Evolutionary conservation across 2,888 invertebrate species (phyloP).

Genomic region (Sphinx pinastri): DNA sequence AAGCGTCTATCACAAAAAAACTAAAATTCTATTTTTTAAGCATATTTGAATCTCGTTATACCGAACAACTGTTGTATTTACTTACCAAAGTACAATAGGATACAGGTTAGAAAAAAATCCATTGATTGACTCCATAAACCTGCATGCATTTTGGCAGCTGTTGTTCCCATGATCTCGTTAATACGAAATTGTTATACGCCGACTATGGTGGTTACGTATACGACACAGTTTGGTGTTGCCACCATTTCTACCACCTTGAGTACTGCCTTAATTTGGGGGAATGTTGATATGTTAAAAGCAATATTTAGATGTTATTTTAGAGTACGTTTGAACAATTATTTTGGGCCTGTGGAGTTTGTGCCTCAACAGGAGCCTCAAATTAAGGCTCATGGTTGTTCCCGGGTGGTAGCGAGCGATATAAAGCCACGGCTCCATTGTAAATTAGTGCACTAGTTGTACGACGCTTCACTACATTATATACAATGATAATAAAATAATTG

Average conservation of each 20-base stretch:
- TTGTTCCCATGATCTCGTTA: conserved; percentile 21
- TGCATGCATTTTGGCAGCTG: conserved; percentile 16
- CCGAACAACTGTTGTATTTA: conserved; percentile 4
- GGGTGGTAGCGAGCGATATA: neutral
- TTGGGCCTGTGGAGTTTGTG: conserved; percentile 5
- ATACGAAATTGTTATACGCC: conserved; percentile 35
- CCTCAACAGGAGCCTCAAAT: neutral
- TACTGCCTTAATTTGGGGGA: conserved; percentile 33
- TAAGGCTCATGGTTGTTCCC: neutral
- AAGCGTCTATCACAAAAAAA: conserved; percentile 7
- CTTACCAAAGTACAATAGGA: conserved; percentile 12
- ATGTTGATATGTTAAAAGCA: conserved; percentile 32
- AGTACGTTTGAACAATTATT: neutral
- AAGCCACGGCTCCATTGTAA: conserved; percentile 63
- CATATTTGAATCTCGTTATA: conserved; percentile 20
- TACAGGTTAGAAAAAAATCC: conserved; percentile 9
- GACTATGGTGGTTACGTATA: conserved; percentile 43
- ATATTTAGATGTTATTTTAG: conserved; percentile 38
- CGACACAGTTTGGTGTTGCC: conserved; percentile 43
- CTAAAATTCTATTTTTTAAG: conserved; percentile 19
- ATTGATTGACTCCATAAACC: conserved; percentile 20
- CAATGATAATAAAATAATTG: conserved; percentile 74
- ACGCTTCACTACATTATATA: conserved; percentile 78
- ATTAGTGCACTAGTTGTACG: conserved; percentile 75
- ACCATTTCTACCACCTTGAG: conserved; percentile 29